phyloP scores from a whole-genome alignment of 2,113 vertebrate genomes.

The Daphoenositta chrysoptera region DNA sequence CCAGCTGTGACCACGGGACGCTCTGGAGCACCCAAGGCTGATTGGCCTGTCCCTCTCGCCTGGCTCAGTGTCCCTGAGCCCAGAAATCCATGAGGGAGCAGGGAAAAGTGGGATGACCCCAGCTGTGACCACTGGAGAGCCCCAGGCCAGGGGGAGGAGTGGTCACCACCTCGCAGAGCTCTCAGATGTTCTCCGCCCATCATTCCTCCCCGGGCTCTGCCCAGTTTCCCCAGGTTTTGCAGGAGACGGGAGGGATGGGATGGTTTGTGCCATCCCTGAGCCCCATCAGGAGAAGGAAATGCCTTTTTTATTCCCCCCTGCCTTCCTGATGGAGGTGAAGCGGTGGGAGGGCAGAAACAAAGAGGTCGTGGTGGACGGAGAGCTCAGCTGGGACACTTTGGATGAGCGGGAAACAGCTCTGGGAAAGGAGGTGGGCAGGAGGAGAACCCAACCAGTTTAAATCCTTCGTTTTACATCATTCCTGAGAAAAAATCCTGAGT shows the following conservation, averaged over 20 bases:
- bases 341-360: neutral
- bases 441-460: neutral
- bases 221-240: neutral
- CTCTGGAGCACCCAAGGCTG: too few species aligned
- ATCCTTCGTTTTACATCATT: neutral
- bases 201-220: neutral
- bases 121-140: neutral
- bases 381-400: neutral
- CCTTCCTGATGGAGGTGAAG: neutral
- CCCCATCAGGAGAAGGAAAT: neutral
- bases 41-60: neutral
- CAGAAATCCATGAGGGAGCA: neutral
- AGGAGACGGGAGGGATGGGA: fast-evolving
- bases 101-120: neutral
- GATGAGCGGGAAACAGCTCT: neutral
- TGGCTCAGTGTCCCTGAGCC: neutral
- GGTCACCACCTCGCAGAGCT: neutral
- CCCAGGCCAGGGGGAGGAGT: neutral
- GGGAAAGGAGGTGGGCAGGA: neutral
- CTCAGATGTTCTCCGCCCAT: neutral
- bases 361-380: neutral
- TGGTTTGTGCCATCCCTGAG: neutral
- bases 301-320: neutral
- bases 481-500: neutral
- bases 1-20: too few species aligned